Evolutionary conservation across 92 coral and sea anemone species (phyloP).

Genomic region (Epizoanthus scotinus): DNA sequence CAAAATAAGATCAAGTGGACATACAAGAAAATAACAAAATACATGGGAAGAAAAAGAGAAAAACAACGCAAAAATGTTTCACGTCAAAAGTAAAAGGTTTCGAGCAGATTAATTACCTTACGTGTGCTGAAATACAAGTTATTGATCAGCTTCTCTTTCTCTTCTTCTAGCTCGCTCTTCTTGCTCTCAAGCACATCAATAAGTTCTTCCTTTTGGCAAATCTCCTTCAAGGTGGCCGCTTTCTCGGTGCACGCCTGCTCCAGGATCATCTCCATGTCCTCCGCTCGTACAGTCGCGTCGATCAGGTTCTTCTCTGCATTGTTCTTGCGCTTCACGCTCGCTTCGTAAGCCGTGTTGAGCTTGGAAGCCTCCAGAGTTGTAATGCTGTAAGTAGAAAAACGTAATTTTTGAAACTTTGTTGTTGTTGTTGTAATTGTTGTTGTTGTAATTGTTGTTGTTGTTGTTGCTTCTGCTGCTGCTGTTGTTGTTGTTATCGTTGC

Average conservation of each 20-base stretch:
- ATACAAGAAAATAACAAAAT: background rate
- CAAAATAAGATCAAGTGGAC: background rate
- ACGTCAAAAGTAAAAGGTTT: background rate
- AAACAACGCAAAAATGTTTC: background rate
- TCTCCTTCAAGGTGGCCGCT: conserved; percentile 61
- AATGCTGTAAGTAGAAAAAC: conserved; percentile 33
- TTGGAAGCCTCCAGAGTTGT: conserved; percentile 66
- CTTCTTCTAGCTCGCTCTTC: conserved; percentile 66
- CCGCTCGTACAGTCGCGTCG: conserved; percentile 66
- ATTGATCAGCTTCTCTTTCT: conserved; percentile 64
- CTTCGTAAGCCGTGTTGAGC: conserved; percentile 62
- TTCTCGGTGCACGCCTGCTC: conserved; percentile 73
- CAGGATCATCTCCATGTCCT: conserved; percentile 61
- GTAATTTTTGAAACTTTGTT: too few species aligned
- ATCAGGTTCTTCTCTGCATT: conserved; percentile 68
- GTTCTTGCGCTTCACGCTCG: conserved; percentile 59
- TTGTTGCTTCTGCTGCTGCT: too few species aligned
- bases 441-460: too few species aligned
- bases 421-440: too few species aligned
- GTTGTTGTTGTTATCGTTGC: too few species aligned
- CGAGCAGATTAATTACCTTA: conserved; percentile 42
- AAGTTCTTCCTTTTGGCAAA: conserved; percentile 62
- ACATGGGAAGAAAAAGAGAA: background rate
- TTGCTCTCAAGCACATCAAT: conserved; percentile 63
- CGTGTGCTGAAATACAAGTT: conserved; percentile 77